Evolutionary conservation across 2,113 vertebrate species (phyloP), one percentile per base, ranked within the genome.

Genomic region (Austrofundulus limnaeus): DNA sequence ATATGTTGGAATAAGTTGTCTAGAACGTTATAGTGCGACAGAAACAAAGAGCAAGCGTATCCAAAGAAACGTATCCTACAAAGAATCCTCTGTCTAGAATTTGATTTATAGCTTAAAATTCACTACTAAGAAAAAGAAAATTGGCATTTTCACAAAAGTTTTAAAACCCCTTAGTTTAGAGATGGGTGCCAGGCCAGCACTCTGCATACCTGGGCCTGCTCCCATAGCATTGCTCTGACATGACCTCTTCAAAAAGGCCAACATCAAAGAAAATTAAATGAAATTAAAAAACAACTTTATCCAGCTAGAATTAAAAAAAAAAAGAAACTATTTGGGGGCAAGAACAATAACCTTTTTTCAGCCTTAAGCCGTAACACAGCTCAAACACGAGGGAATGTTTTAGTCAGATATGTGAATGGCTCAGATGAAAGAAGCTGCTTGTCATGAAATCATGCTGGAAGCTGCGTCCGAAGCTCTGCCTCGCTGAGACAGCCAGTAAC

Each of bases 241-340:
- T 56, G 70, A 87, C 66, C 75, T 68, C 53, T 49, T 55, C 69
- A 72, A 78, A 78, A 77, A 82, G n/a, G n/a, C n/a, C n/a, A 84
- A 87, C 76, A 87, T 87, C 82, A 89, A 87, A 88, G 83, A 60
- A 41, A 25, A 37, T 66, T 38, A 65, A 80, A 67, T 70, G 53
- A 72, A 54, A 69, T 34, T 23, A 0, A 38, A 45, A 45, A 52
- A 31, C 48, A 39, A 49, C n/a, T 14, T 42, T 10, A 62, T n/a
- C 47, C 50, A 72, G 52, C 49, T 47, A n/a, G 71, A 61, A 70
- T 17, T 8, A 46, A 4, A 68, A 72, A 65, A 53, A 61, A 77
- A 48, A 66, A 54, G 17, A 11, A 34, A 34, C 31, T 34, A 28
- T n/a, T 73, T 15, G 38, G 14, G 31, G 39, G 38, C 23, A 57